Evolutionary conservation across 2,113 vertebrate species (phyloP), one percentile per base, ranked within the genome.

Genomic region (Drymodes brunneopygia): DNA sequence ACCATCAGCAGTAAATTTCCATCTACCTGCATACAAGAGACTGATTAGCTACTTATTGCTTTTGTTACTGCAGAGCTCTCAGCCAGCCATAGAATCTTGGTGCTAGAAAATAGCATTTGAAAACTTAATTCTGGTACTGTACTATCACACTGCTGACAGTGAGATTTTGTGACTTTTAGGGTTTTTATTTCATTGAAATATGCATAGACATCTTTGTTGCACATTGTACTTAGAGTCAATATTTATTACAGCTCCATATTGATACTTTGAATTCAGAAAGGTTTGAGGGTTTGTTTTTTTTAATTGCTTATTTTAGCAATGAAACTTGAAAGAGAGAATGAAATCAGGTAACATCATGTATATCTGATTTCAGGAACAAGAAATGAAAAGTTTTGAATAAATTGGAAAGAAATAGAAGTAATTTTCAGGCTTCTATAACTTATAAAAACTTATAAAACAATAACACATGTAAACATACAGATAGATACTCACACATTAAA

Each of bases 401-500:
- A 84, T 91, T 17, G 48, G 29, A 36, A 36, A 62, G 42, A 93
- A 77, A 66, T 84, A 73, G 5, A 60, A 61, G 24, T 17, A 1
- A 45, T 47, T 74, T 86, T 88, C 58, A 85, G 15, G 3, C 42
- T 73, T 84, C 54, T 23, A 17, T 44, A 67, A 33, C 38, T 38
- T 38, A 38, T 38, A 38, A 86, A 92, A 94, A 7, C 12, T 21
- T 56, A 51, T 5, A 22, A 33, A 88, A 62, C 9, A 27, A 7
- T 12, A 67, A 19, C 8, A 65, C 3, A 15, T 29, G 1, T 4
- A 69, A 23, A 33, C 6, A 40, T 16, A 48, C 9, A 54, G 1
- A 31, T 2, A 61, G 7, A 56, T 2, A 12, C 2, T 12, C 1
- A 51, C 8, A 27, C 1, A 51, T 7, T 51, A 15, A 38, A 7